phyloP scores from a whole-genome alignment of 2,888 invertebrate species.

The Ametastegia equiseti region DNA sequence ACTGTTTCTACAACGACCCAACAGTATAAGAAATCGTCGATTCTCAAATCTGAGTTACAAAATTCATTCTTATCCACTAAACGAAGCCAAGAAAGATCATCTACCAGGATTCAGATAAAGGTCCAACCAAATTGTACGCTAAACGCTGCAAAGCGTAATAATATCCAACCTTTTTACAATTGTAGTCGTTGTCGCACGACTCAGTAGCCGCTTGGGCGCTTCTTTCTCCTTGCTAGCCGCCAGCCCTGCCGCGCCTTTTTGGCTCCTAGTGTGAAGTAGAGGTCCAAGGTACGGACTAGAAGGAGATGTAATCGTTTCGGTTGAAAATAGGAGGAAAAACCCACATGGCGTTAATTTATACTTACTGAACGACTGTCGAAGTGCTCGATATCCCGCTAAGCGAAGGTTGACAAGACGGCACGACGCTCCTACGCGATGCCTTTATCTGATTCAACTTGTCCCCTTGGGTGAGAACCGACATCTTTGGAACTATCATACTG shows the following conservation, averaged over 20 bases:
- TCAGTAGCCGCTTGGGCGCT: constrained; percentile 67
- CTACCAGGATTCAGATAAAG: neutral
- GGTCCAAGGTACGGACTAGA: constrained; percentile 71
- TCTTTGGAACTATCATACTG: constrained; percentile 53
- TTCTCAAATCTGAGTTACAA: constrained; percentile 8
- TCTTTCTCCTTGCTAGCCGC: constrained; percentile 68
- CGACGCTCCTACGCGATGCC: constrained; percentile 64
- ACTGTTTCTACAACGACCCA: constrained; percentile 66
- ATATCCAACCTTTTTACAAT: constrained; percentile 69
- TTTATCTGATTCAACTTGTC: constrained; percentile 78
- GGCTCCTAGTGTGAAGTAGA: constrained; percentile 68
- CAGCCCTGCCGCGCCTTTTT: constrained; percentile 64
- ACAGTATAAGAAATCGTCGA: constrained; percentile 23
- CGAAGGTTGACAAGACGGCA: constrained; percentile 62
- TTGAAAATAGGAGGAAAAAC: neutral
- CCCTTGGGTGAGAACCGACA: constrained; percentile 76
- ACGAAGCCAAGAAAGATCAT: neutral
- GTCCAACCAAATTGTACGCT: neutral
- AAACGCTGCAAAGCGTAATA: neutral
- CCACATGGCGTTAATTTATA: constrained; percentile 35
- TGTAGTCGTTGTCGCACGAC: constrained; percentile 68
- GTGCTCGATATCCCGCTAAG: constrained; percentile 62
- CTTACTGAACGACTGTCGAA: constrained; percentile 70
- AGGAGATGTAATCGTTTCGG: constrained; percentile 47
- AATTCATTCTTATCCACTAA: neutral